phyloP scores from a whole-genome alignment of 2,797 vertebrate genomes.

The Gadopsis bispinosus region DNA sequence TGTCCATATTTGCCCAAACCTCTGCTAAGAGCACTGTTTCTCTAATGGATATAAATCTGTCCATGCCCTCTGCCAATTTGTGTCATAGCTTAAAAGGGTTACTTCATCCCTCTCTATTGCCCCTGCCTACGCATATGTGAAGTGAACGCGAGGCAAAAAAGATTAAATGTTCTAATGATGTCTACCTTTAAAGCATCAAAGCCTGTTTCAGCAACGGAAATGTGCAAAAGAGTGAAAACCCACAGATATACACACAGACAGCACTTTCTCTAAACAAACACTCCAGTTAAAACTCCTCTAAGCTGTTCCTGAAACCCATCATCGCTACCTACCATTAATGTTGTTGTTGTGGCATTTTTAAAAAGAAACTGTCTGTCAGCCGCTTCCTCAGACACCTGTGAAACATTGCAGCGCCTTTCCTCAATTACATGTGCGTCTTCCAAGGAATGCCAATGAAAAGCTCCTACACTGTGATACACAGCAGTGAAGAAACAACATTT shows the following conservation, averaged over 20 bases:
- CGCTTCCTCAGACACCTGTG: slow-evolving; percentile 21
- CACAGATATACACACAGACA: background rate
- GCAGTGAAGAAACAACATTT: slow-evolving; percentile 9
- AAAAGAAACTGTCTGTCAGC: background rate
- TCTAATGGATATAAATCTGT: slow-evolving; percentile 53
- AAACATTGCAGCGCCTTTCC: slow-evolving; percentile 30
- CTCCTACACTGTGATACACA: background rate
- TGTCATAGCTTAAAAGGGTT: slow-evolving; percentile 61
- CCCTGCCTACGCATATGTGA: slow-evolving; percentile 54
- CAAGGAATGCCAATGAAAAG: slow-evolving; percentile 34
- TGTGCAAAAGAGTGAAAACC: background rate
- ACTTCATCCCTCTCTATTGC: slow-evolving; percentile 49
- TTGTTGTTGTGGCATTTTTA: background rate
- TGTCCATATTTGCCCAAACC: background rate
- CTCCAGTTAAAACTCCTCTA: background rate
- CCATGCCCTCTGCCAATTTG: slow-evolving; percentile 23
- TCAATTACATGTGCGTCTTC: slow-evolving; percentile 52
- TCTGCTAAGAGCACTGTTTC: background rate
- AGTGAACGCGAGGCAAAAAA: slow-evolving; percentile 54
- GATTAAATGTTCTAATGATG: slow-evolving; percentile 48
- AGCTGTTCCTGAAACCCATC: background rate
- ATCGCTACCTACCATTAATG: background rate
- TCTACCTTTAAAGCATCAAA: slow-evolving; percentile 6
- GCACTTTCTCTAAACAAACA: background rate
- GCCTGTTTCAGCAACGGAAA: background rate